These are phyloP conservation scores for Hyperopisus bebe DNA, from an alignment of 2,113 vertebrate species.

Conservation along the genomic window DNA sequence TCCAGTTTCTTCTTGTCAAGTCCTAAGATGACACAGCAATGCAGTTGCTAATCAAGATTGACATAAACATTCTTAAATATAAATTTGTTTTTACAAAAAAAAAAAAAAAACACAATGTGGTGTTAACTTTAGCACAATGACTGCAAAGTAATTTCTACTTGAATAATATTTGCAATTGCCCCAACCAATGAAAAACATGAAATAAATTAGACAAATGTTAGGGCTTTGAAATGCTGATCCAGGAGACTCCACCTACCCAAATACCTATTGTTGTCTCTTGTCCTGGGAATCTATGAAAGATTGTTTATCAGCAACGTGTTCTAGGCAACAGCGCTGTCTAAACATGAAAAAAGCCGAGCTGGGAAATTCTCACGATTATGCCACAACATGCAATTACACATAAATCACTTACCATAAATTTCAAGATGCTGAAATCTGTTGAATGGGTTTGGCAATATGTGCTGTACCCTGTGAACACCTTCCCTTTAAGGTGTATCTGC, in stretches of 20 bases:
- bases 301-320: not conserved
- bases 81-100: not conserved
- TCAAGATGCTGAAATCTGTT: not conserved
- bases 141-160: not conserved
- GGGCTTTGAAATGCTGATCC: not conserved
- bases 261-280: not conserved
- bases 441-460: not conserved
- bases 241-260: not conserved
- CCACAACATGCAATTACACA: not conserved
- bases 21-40: not conserved
- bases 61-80: not conserved
- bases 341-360: not conserved
- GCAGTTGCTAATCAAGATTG: not conserved
- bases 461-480: not conserved
- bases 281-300: not conserved
- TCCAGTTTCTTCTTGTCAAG: not conserved
- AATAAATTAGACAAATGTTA: not conserved
- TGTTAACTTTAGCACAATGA: not conserved
- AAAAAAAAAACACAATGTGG: not conserved
- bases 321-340: not conserved
- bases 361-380: not conserved
- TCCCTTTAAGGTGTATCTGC: not conserved
- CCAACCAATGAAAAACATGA: not conserved
- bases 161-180: not conserved
- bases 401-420: not conserved